A percentile compares a stretch with the other conserved stretches of the same genome.
phyloP scores from a whole-genome alignment of 2,888 invertebrate species.

The Ectemnius lituratus region DNA sequence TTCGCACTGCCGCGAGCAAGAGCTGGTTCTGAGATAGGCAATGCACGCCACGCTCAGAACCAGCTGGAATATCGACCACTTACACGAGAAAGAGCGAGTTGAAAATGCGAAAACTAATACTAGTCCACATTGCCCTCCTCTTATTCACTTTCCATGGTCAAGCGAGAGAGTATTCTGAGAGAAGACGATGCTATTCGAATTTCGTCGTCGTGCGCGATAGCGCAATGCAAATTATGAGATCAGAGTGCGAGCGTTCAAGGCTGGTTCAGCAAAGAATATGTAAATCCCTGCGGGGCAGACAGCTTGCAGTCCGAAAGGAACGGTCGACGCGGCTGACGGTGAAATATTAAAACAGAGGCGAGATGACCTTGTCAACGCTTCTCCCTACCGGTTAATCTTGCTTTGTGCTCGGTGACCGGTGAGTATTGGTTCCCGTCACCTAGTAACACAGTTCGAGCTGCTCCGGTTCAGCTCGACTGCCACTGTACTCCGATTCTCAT shows the following conservation, averaged over 20 bases:
- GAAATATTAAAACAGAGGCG: constrained; percentile 53
- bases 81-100: constrained; percentile 2
- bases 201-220: constrained; percentile 29
- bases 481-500: too few species aligned
- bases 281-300: not conserved
- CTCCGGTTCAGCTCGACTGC: too few species aligned
- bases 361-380: constrained; percentile 43
- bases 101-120: constrained; percentile 40
- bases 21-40: constrained; percentile 1
- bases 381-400: constrained; percentile 33
- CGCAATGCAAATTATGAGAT: constrained; percentile 37
- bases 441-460: constrained; percentile 21
- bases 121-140: constrained; percentile 31
- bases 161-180: constrained; percentile 18
- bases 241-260: constrained; percentile 39
- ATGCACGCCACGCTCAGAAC: constrained; percentile 6
- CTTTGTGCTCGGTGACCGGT: constrained; percentile 26
- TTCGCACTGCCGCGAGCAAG: constrained; percentile 22
- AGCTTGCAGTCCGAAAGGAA: constrained; percentile 24
- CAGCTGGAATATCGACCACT: constrained; percentile 3
- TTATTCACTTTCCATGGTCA: constrained; percentile 41
- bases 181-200: constrained; percentile 23
- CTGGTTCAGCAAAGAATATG: constrained; percentile 12
- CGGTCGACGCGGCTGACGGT: constrained; percentile 20
- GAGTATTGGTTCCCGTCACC: constrained; percentile 37